A percentile compares a stretch with the other conserved stretches of the same genome.
Evolutionary conservation across 2,888 invertebrate species (phyloP).

Genomic region (Melanophora roralis): DNA sequence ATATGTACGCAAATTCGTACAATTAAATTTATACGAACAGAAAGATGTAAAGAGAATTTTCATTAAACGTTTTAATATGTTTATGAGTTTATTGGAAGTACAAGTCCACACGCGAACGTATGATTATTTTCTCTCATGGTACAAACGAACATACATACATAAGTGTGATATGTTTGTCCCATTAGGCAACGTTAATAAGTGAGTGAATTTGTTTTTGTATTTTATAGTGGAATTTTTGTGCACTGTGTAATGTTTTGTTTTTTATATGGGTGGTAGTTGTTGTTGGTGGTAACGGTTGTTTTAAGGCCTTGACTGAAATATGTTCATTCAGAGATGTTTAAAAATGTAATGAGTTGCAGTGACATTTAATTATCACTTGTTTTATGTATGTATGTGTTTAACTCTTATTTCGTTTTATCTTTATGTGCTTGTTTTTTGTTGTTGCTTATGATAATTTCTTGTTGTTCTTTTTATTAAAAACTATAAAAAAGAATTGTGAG

Average conservation of each 20-base stretch:
- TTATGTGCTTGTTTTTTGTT: constrained; percentile 47
- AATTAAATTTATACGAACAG: constrained; percentile 46
- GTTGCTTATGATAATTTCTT: constrained; percentile 50
- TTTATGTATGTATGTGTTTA: constrained; percentile 29
- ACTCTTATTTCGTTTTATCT: constrained; percentile 20
- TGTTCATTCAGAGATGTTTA: constrained; percentile 53
- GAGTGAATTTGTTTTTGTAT: constrained; percentile 24
- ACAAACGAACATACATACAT: background rate
- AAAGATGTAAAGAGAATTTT: constrained; percentile 24
- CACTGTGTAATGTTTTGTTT: background rate
- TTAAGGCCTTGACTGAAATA: constrained; percentile 8
- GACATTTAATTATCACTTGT: constrained; percentile 62
- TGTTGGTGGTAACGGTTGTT: background rate
- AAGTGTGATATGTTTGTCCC: constrained; percentile 44
- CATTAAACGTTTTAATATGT: constrained; percentile 45
- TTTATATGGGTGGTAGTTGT: background rate
- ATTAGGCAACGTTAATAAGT: constrained; percentile 42
- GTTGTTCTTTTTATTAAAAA: constrained; percentile 29
- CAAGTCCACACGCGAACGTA: no score
- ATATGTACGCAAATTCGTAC: constrained; percentile 37
- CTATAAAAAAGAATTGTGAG: background rate
- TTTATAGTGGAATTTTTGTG: constrained; percentile 28
- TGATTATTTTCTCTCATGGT: no score
- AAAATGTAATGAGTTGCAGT: constrained; percentile 56
- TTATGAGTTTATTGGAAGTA: background rate